Evolutionary conservation across 2,113 vertebrate genomes (phyloP).

Genomic region (Serinus canaria): DNA sequence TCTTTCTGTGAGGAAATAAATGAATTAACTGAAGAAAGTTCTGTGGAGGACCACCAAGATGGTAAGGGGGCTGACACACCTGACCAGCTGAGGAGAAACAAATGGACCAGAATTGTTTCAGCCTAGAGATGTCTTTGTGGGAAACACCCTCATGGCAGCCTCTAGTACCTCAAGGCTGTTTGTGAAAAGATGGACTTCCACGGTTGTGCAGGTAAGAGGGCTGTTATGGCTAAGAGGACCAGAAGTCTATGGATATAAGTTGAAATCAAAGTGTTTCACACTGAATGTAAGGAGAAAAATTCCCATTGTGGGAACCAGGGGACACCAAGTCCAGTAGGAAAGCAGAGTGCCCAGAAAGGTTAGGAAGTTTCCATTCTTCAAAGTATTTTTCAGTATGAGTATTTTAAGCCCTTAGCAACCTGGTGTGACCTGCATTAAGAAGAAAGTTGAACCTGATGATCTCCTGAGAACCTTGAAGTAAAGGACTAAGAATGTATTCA

Average conservation of each 20-base stretch:
- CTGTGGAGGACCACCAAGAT: background rate
- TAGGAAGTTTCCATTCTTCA: background rate
- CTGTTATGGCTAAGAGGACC: background rate
- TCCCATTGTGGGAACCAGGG: too few relatives aligned
- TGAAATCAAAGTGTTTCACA: background rate
- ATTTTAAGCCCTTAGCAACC: background rate
- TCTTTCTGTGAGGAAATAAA: background rate
- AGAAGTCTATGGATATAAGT: accelerated
- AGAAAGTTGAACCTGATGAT: background rate
- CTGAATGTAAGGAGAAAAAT: background rate
- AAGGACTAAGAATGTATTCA: background rate
- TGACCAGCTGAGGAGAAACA: background rate
- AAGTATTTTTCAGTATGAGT: background rate
- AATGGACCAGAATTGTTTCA: background rate
- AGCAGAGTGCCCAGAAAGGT: background rate
- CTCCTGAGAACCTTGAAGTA: background rate
- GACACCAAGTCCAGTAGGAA: background rate
- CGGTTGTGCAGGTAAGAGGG: background rate
- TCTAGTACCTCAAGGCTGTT: background rate
- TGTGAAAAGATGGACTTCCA: background rate
- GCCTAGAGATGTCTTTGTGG: background rate
- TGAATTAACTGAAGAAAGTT: background rate
- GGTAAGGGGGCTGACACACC: background rate
- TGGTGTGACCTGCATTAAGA: background rate
- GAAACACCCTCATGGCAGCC: background rate